phyloP scores from a whole-genome alignment of 2,888 invertebrate genomes.

The Acronicta leporina region DNA sequence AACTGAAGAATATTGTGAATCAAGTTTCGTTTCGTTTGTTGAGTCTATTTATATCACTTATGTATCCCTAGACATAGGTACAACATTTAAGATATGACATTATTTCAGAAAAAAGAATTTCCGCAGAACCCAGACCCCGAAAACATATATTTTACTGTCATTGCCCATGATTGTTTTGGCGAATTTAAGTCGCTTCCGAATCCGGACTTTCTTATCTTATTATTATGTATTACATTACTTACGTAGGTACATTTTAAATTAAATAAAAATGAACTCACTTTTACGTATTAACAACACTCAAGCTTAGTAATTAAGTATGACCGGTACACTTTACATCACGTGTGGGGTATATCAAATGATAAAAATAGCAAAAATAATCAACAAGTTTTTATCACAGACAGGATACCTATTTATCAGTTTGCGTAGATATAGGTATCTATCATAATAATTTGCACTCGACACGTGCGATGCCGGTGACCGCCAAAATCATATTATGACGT shows the following conservation, averaged over 20 bases:
- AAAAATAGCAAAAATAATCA: not conserved
- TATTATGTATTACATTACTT: not conserved
- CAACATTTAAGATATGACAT: no score
- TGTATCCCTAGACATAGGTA: no score
- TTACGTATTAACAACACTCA: slow-evolving; percentile 10
- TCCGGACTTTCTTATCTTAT: no score
- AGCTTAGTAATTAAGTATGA: not conserved
- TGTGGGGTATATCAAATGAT: not conserved
- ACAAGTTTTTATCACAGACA: slow-evolving; percentile 1
- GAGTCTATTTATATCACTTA: no score
- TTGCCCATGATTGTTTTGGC: no score
- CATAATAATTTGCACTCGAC: slow-evolving; percentile 12
- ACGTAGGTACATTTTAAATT: slow-evolving; percentile 11
- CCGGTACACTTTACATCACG: slow-evolving; percentile 12
- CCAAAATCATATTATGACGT: slow-evolving; percentile 58
- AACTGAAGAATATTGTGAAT: no score
- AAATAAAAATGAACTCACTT: slow-evolving; percentile 33
- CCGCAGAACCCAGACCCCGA: no score
- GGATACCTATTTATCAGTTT: slow-evolving; percentile 15
- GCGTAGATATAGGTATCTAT: not conserved
- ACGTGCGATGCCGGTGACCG: slow-evolving; percentile 60
- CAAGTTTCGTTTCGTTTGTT: no score
- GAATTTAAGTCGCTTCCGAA: no score
- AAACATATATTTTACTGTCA: no score
- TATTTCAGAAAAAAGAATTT: no score